A percentile compares a stretch with the other conserved stretches of the same genome.
phyloP scores from a whole-genome alignment of 2,888 invertebrate genomes.

The Oligia strigilis region DNA sequence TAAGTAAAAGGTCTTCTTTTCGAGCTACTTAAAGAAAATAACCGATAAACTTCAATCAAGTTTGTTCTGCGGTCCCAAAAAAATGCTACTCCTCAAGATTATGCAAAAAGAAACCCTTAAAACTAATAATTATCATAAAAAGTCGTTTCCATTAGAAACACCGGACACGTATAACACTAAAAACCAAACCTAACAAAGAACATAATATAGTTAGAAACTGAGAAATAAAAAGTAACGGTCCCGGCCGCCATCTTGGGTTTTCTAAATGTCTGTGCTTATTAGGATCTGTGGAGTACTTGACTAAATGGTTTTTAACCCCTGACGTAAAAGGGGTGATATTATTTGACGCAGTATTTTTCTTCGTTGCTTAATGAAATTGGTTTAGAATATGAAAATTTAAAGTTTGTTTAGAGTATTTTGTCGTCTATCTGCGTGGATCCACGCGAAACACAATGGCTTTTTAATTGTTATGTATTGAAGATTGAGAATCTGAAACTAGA shows the following conservation, averaged over 20 bases:
- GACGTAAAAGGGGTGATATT: slow-evolving; percentile 28
- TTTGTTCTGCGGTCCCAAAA: not conserved
- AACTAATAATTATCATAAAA: not conserved
- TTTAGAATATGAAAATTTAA: slow-evolving; percentile 14
- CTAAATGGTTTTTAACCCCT: slow-evolving; percentile 59
- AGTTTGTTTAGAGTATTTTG: slow-evolving; percentile 17
- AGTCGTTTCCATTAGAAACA: slow-evolving; percentile 1
- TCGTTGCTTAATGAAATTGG: not conserved
- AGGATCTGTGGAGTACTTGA: slow-evolving; percentile 46
- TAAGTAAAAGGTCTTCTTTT: not conserved
- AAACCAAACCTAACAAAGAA: slow-evolving; percentile 34
- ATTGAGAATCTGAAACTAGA: not conserved
- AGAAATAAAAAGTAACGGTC: slow-evolving; percentile 57
- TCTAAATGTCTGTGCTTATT: slow-evolving; percentile 55
- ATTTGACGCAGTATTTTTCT: slow-evolving; percentile 40
- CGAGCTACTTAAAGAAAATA: not conserved
- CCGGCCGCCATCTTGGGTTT: slow-evolving; percentile 50
- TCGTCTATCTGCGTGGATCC: not conserved
- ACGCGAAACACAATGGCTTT: too few species aligned
- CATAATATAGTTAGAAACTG: slow-evolving; percentile 35
- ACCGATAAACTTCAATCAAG: not conserved
- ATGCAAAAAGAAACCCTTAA: not conserved
- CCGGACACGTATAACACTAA: slow-evolving; percentile 22
- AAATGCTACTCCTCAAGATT: not conserved
- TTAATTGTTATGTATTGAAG: too few species aligned